A percentile compares a stretch with the other conserved stretches of the same genome.
These are phyloP conservation scores for Nasalis larvatus DNA, from an alignment of 2,113 vertebrate species.

Conservation along the genomic window DNA sequence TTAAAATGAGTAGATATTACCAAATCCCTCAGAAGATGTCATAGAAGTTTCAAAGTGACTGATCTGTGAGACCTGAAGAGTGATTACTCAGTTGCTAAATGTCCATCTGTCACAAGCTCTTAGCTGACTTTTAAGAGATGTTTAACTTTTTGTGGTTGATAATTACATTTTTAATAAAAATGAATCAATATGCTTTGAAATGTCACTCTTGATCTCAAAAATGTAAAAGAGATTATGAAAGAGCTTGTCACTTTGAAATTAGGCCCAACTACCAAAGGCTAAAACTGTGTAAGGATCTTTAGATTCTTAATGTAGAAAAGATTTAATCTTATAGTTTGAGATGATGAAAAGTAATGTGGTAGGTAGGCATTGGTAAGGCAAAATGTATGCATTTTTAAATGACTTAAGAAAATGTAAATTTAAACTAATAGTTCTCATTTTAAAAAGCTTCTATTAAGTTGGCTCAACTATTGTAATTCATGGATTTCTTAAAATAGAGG, in stretches of 20 bases:
- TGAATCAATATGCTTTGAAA: not conserved
- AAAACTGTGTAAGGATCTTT: not conserved
- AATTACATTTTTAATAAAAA: not conserved
- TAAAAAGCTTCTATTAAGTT: not conserved
- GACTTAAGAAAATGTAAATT: slow-evolving; percentile 1
- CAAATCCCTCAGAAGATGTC: not conserved
- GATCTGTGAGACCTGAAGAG: not conserved
- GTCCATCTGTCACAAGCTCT: slow-evolving; percentile 25
- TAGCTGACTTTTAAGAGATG: slow-evolving; percentile 17
- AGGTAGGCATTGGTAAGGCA: not conserved
- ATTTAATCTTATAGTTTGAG: not conserved
- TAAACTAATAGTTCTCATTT: slow-evolving; percentile 27
- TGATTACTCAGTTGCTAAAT: slow-evolving; percentile 43
- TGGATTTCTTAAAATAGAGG: not conserved
- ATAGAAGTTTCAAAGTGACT: slow-evolving; percentile 14
- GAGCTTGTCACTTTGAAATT: not conserved
- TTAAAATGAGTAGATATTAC: not conserved
- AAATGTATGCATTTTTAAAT: not conserved
- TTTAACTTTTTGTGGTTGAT: slow-evolving; percentile 26
- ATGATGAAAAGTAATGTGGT: not conserved
- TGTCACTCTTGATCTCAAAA: not conserved
- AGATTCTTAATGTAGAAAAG: not conserved
- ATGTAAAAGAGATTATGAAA: slow-evolving; percentile 6
- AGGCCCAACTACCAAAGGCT: not conserved
- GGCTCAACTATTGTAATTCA: not conserved